phyloP scores from a whole-genome alignment of 2,797 vertebrate genomes.

The Bucorvus abyssinicus region DNA sequence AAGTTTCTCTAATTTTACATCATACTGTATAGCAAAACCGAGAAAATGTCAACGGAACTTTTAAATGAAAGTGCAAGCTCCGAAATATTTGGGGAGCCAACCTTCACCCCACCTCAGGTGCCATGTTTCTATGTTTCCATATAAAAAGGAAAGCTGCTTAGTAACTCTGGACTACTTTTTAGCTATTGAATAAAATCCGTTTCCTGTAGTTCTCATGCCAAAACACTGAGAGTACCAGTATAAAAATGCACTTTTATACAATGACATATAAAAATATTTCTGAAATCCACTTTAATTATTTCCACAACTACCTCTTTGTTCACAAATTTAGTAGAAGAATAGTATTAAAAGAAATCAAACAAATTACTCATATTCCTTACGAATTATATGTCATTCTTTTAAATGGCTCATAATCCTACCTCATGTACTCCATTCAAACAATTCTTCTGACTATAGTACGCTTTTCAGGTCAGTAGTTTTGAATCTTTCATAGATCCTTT shows the following conservation, averaged over 20 bases:
- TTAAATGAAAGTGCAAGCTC: not conserved
- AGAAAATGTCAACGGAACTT: not conserved
- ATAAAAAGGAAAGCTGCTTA: not conserved
- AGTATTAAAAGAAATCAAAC: not conserved
- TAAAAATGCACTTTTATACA: not conserved
- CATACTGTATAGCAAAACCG: not conserved
- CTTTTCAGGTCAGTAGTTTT: not conserved
- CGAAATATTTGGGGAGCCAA: not conserved
- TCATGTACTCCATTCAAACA: not conserved
- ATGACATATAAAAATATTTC: not conserved
- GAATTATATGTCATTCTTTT: not conserved
- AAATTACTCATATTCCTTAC: not conserved
- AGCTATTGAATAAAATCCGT: not conserved
- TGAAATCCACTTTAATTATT: slow-evolving; percentile 9
- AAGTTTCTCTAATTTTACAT: not conserved
- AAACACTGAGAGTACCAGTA: not conserved
- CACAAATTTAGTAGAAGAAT: not conserved
- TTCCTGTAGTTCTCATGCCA: not conserved
- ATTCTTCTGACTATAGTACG: not conserved
- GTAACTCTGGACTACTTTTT: not conserved
- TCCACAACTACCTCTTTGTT: not conserved
- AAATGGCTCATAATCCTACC: not conserved
- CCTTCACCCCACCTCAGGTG: not conserved
- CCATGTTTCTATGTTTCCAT: not conserved
- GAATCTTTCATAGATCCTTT: not conserved